Evolutionary conservation across 2,113 vertebrate genomes (phyloP).

Genomic region (sheep (Ovis aries)): ARS-UI_Ramb_v3.0 NC_056072.1:49603501-49604000

Average conservation of each 20-base stretch:
- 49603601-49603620: not conserved
- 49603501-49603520: slow-evolving; percentile 6
- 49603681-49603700: not conserved
- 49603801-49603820: not conserved
- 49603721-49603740: not conserved
- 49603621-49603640: not conserved
- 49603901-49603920: not conserved
- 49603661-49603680: not conserved
- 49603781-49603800: slow-evolving; percentile 19
- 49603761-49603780: slow-evolving; percentile 2
- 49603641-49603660: not conserved
- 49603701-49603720: not conserved
- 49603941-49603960: not conserved
- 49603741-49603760: not conserved
- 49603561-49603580: not conserved
- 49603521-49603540: not conserved
- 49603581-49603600: not conserved
- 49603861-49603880: not conserved
- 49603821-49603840: not conserved
- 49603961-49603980: not conserved
- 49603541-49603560: not conserved
- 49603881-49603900: not conserved
- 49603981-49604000: not conserved
- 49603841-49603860: not conserved
- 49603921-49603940: not conserved